Conservation (phyloP, 1,140 invertebrate species). For the Harpegnathos saltator region DNA sequence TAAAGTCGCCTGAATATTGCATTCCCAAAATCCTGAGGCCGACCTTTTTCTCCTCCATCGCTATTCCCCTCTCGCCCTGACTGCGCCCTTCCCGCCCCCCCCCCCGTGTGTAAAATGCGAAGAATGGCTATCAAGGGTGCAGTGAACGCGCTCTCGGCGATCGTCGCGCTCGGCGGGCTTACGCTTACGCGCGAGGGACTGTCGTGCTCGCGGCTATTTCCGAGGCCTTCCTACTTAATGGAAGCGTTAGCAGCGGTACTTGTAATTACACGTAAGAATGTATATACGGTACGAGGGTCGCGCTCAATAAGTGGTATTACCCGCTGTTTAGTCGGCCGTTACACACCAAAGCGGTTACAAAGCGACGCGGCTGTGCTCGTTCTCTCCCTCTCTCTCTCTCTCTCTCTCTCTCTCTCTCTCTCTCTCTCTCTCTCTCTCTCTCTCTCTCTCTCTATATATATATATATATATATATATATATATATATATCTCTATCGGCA, state of each 20-base stretch:
- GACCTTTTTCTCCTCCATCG: too few species aligned
- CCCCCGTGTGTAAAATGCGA: conserved; percentile 21
- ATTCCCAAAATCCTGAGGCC: conserved; percentile 22
- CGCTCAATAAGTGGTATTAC: conserved; percentile 58
- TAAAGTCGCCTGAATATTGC: conserved; percentile 28
- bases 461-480: too few species aligned
- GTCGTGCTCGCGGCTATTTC: conserved; percentile 3
- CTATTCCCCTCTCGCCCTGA: too few species aligned
- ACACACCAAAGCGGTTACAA: conserved; percentile 34
- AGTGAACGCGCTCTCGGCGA: conserved; percentile 16
- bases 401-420: not conserved
- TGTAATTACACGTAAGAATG: conserved; percentile 37
- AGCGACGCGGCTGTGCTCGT: not conserved
- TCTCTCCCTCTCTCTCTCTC: not conserved
- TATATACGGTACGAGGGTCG: not conserved
- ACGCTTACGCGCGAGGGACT: conserved; percentile 18
- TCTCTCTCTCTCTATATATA: not conserved
- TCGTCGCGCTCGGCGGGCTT: conserved; percentile 27
- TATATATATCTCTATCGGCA: conserved; percentile 11
- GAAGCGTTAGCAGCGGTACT: conserved; percentile 18
- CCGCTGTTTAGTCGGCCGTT: conserved; percentile 47
- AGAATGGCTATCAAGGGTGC: conserved; percentile 53
- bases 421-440: not conserved
- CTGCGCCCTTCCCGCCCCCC: not conserved
- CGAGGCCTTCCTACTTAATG: conserved; percentile 15